Percentiles rank a stretch among this genome's conserved stretches.
Evolutionary conservation across 23 tunicate species (phyloP).

Genomic region (Halocynthia aurantium): DNA sequence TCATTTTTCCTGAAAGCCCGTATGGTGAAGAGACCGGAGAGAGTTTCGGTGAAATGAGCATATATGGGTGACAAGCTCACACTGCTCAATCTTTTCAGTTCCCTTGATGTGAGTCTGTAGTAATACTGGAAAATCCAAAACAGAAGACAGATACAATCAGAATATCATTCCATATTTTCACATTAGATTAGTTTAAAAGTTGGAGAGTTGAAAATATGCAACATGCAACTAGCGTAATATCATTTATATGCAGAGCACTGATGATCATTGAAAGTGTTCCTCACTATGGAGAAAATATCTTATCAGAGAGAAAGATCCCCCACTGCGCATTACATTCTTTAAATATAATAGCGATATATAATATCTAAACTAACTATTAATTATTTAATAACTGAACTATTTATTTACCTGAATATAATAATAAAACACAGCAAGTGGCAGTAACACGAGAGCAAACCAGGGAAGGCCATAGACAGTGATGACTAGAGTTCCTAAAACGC

Average conservation of each 20-base stretch:
- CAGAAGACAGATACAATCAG: neutral
- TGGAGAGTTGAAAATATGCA: neutral
- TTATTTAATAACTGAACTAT: too few species aligned
- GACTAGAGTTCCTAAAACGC: slow-evolving; percentile 63
- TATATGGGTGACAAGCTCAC: slow-evolving; percentile 90
- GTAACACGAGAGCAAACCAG: slow-evolving; percentile 53
- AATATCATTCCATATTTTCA: neutral
- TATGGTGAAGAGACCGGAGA: slow-evolving; percentile 70
- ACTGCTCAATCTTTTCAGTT: slow-evolving; percentile 81
- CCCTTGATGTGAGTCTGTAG: slow-evolving; percentile 79
- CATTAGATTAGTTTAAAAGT: neutral
- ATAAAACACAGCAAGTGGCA: slow-evolving; percentile 65
- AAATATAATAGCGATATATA: too few species aligned
- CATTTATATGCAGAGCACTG: too few species aligned
- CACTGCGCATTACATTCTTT: too few species aligned
- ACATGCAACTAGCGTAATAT: too few species aligned
- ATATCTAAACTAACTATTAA: too few species aligned
- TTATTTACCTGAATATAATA: slow-evolving; percentile 74
- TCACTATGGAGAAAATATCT: too few species aligned
- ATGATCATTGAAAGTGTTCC: too few species aligned
- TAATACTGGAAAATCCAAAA: slow-evolving; percentile 48
- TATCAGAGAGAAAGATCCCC: too few species aligned
- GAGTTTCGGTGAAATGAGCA: slow-evolving; percentile 72
- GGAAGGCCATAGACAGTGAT: slow-evolving; percentile 89
- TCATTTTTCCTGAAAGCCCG: slow-evolving; percentile 53